Evolutionary conservation across 2,113 vertebrate genomes (phyloP).

Genomic region (Scopus umbretta): DNA sequence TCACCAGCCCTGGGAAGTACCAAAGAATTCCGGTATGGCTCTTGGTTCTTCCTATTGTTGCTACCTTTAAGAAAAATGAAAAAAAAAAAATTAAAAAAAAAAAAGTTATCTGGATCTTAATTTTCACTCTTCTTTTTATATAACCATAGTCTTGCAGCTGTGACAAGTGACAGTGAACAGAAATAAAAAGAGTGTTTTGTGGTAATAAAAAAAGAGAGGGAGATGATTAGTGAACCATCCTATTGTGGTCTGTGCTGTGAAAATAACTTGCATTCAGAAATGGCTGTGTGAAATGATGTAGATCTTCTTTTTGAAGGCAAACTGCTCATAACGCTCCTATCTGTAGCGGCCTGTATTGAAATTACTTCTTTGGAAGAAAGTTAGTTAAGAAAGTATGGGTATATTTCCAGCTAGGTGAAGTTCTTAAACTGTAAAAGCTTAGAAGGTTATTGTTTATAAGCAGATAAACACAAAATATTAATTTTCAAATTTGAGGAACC

Average conservation of each 20-base stretch:
- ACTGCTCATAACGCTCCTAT: neutral
- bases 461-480: neutral
- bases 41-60: neutral
- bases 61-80: neutral
- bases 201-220: neutral
- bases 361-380: neutral
- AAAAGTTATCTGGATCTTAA: neutral
- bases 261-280: neutral
- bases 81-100: too few relatives aligned
- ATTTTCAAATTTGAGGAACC: neutral
- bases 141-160: neutral
- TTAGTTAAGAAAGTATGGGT: neutral
- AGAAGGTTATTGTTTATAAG: neutral
- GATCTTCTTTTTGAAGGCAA: neutral
- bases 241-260: neutral
- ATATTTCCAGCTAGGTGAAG: neutral
- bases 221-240: neutral
- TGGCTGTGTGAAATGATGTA: neutral
- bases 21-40: constrained; percentile 84
- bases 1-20: constrained; percentile 79
- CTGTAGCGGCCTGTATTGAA: neutral
- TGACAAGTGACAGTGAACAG: neutral
- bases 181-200: neutral
- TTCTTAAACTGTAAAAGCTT: neutral
- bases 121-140: neutral